A percentile compares a stretch with the other conserved stretches of the same genome.
Conservation (phyloP, 2,797 vertebrate genomes). For the Melanotaenia maccullochi region DNA sequence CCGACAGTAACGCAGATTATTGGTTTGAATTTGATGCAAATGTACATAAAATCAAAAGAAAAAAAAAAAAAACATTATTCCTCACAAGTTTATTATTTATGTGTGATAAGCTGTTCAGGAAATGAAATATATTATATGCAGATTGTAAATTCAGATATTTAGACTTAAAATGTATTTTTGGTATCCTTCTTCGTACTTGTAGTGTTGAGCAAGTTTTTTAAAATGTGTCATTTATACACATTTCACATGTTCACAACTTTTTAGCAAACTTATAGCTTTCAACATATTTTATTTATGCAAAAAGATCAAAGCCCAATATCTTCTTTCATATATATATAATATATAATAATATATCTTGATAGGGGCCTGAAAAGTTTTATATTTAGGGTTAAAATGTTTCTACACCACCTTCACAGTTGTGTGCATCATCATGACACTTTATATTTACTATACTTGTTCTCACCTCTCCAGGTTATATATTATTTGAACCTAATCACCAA, state of each 20-base stretch:
- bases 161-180: neutral
- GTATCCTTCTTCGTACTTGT: neutral
- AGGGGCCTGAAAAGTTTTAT: too few species aligned
- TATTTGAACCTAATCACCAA: neutral
- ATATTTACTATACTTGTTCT: neutral
- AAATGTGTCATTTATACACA: neutral
- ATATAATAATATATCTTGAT: neutral
- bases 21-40: neutral
- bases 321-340: neutral
- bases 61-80: neutral
- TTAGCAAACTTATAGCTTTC: neutral
- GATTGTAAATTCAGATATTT: neutral
- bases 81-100: neutral
- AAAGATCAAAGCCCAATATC: neutral
- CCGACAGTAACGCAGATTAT: neutral
- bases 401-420: too few species aligned
- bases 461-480: neutral
- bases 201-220: neutral
- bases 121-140: too few species aligned
- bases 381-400: too few species aligned
- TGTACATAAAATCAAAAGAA: neutral
- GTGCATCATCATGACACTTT: too few species aligned
- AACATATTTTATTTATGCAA: slow-evolving; percentile 3
- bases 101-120: neutral
- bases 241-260: neutral